Evolutionary conservation across 2,888 invertebrate species (phyloP).

Genomic region (Hedya salicella): DNA sequence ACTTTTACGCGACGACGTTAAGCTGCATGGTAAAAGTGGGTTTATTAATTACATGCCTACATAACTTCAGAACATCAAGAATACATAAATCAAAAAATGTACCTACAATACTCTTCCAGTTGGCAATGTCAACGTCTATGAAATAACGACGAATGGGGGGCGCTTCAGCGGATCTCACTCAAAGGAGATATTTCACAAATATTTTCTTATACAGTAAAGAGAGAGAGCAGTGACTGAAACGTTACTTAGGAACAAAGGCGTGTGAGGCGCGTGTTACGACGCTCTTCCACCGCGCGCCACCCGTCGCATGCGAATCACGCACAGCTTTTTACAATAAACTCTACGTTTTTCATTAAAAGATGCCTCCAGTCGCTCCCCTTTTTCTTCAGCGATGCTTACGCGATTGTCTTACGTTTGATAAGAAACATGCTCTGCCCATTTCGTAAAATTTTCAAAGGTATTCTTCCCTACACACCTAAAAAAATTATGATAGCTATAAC

Average conservation of each 20-base stretch:
- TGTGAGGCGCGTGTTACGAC: conserved; percentile 25
- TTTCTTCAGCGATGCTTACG: conserved; percentile 52
- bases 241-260: conserved; percentile 40
- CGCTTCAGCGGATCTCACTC: conserved; percentile 10
- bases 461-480: neutral
- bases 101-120: neutral
- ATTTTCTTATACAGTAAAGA: conserved; percentile 40
- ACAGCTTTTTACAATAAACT: conserved; percentile 61
- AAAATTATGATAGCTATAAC: neutral
- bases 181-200: conserved; percentile 36
- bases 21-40: conserved; percentile 3
- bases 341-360: conserved; percentile 65
- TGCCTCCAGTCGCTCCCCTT: conserved; percentile 54
- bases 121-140: conserved; percentile 13
- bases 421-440: conserved; percentile 12
- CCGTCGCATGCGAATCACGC: conserved; percentile 58
- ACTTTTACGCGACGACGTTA: conserved; percentile 24
- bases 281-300: conserved; percentile 26
- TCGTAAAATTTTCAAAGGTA: neutral
- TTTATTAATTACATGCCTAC: neutral
- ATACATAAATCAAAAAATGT: conserved; percentile 1
- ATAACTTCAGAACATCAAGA: neutral
- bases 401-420: conserved; percentile 51
- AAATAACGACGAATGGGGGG: conserved; percentile 3
- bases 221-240: conserved; percentile 35